Conservation (phyloP, 2,113 vertebrate species). For the Anarrhichthys ocellatus region DNA sequence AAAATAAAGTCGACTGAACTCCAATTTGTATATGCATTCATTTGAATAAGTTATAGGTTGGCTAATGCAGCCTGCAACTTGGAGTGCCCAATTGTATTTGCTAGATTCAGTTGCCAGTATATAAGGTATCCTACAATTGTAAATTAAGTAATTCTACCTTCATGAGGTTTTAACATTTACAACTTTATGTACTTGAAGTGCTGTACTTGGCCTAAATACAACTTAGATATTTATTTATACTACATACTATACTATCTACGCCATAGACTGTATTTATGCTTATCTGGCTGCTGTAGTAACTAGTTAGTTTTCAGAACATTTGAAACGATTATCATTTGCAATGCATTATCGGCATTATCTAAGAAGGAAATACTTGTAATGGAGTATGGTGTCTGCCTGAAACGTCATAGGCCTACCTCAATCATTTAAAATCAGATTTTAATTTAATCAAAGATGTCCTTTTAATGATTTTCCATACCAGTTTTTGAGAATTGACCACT, state of each 20-base stretch:
- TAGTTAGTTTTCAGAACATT: background rate
- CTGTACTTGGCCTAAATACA: background rate
- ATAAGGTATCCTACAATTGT: background rate
- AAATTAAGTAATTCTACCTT: background rate
- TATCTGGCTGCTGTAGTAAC: background rate
- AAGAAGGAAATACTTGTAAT: too few relatives aligned
- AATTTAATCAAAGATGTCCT: too few relatives aligned
- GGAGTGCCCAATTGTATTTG: background rate
- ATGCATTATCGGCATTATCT: too few relatives aligned
- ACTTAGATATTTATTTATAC: background rate
- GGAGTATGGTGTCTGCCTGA: too few relatives aligned
- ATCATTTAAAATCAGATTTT: too few relatives aligned
- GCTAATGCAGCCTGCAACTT: background rate
- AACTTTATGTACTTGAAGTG: background rate
- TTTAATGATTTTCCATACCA: too few relatives aligned
- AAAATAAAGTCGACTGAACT: too few relatives aligned
- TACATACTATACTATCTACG: background rate
- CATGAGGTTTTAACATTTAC: background rate
- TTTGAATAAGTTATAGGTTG: background rate
- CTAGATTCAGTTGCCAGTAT: background rate
- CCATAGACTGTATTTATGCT: too few relatives aligned
- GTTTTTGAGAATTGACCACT: too few relatives aligned
- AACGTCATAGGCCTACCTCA: too few relatives aligned
- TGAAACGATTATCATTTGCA: too few relatives aligned
- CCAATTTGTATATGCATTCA: background rate